Evolutionary conservation across 2,797 vertebrate species (phyloP).

Genomic region (Craterocephalus amniculus): DNA sequence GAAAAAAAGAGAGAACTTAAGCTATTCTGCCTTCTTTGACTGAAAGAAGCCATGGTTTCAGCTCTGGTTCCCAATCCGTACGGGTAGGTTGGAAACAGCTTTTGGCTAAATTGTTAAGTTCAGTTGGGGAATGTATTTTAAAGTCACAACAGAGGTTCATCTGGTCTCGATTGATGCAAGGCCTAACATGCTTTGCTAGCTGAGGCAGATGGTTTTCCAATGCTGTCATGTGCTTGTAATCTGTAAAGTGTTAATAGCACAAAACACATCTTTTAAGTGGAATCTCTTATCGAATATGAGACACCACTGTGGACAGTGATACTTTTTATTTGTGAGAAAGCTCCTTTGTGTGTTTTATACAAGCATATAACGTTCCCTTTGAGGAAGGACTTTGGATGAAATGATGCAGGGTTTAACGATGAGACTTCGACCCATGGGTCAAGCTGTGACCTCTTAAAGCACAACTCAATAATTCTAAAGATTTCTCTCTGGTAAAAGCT

Average conservation of each 20-base stretch:
- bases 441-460: conserved; percentile 26
- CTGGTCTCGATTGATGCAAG: conserved; percentile 2
- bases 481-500: conserved; percentile 29
- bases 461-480: conserved; percentile 4
- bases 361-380: conserved; percentile 5
- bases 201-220: conserved; percentile 2
- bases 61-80: neutral
- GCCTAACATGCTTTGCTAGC: neutral
- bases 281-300: neutral
- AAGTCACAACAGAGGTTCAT: conserved; percentile 5
- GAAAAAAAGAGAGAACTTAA: neutral
- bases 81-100: neutral
- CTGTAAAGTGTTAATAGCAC: neutral
- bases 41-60: neutral
- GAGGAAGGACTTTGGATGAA: neutral
- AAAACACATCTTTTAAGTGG: neutral
- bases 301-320: neutral
- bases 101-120: conserved; percentile 6
- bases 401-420: conserved; percentile 8
- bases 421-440: conserved; percentile 4
- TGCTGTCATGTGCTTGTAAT: conserved; percentile 1
- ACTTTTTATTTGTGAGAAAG: conserved; percentile 2
- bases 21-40: neutral
- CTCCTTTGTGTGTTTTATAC: conserved; percentile 2
- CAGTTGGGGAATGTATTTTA: conserved; percentile 7